Evolutionary conservation across 2,797 vertebrate species (phyloP), one percentile per base, ranked within the genome.

Genomic region (Silurus aristotelis): DNA sequence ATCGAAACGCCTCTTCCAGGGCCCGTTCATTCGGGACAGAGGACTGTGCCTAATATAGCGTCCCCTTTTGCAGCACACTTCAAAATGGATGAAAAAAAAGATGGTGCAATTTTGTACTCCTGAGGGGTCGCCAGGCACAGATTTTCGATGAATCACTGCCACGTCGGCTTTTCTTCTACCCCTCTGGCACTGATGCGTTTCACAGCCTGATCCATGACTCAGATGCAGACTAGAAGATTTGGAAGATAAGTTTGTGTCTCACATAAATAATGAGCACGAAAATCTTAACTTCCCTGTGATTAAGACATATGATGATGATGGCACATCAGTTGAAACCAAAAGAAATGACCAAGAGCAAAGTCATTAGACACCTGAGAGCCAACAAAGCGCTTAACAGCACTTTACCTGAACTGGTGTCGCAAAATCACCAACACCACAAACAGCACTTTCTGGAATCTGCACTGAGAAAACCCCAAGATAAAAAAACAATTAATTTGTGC

Each of bases 401-500:
- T 87, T 82, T 85, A 78, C 85, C 71, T 60, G 82, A 84, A 85
- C 84, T 87, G 84, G 63, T 64, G 84, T 85, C 60, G 61, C 78
- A 83, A 85, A 79, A 88, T 87, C 68, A 22, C 48, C 81, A 90
- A 84, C 73, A 80, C 84, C 31, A 83, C 85, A 87, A 87, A 83
- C 68, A 84, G 79, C 85, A 89, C 85, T 68, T 64, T 64, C 82
- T 79, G 55, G 61, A 86, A 78, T 89, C 83, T 66, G 76, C 75
- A 70, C 80, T 14, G 56, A 19, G 5, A 81, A 83, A 66, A 87
- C 83, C 80, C 46, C 76, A 58, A 70, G 89, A 87, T 89, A 86
- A 85, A 84, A 84, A 84, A 89, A 89, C 86, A 87, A 89, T 89
- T 89, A 87, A 87, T 86, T 87, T 83, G 87, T 86, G 83, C 85